Base-by-base conservation (phyloP, 2,113 vertebrate genomes). In the Notiomystis cincta region DNA sequence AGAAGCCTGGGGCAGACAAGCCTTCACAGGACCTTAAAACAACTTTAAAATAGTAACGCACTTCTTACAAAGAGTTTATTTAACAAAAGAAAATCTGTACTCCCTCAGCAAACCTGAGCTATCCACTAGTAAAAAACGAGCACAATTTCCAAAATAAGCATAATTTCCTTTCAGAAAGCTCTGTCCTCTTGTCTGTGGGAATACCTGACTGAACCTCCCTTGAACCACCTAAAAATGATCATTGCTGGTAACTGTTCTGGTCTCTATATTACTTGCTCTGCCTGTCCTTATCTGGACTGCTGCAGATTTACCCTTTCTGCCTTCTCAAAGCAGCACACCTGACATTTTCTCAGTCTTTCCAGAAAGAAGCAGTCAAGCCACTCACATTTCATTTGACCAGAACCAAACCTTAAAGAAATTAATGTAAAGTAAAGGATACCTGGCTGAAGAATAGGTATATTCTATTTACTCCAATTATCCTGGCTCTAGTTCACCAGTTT, bases 381-480 rank as follows among this genome's bases (percentile, higher is more conserved):
- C 60, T 62, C 44, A 82, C 76, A 82, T 91, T 93, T 90, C 89
- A 95, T 95, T 94, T 97, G 94, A 84, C 65, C 77, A 78, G 82
- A 95, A 90, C 40, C 66, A 97, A 96, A 95, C 65, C 51, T 47
- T 60, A 60, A 87, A 80, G 80, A 95, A 97, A 97, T 96, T 95
- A 91, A 94, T 66, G 87, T 83, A 96, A 94, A 97, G 71, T 18
- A 85, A 94, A 89, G 82, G 82, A 89, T 93, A 97, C 66, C 85
- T 97, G 73, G 72, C 87, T 95, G 65, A 97, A 96, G 58, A 97
- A 97, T 95, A 23, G 24, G 65, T 90, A 67, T 93, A 87, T 97
- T 96, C 42, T 58, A 94, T 96, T 97, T 94, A 96, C 2, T 10
- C 77, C 95, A 98, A 95, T 98, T 97, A 97, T 96, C 44, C 73